Conservation (phyloP, 2,888 invertebrate species). For the Parascotia fuliginaria region DNA sequence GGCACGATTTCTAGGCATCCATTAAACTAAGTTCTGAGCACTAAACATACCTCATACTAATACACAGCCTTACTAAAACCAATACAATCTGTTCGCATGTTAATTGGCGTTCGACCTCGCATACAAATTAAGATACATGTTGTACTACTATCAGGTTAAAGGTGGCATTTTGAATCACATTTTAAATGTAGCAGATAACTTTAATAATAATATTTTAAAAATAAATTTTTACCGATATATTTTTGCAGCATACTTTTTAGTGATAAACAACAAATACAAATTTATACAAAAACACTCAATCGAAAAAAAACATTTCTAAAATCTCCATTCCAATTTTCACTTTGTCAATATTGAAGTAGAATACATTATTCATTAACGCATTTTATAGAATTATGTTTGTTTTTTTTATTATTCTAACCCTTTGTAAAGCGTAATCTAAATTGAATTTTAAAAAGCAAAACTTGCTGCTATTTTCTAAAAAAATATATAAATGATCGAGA, state of each 20-base stretch:
- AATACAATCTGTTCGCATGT: constrained; percentile 12
- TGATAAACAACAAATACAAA: not conserved
- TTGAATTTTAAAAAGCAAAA: constrained; percentile 13
- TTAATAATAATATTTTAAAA: no score
- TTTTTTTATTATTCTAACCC: constrained; percentile 7
- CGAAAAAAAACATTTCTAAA: not conserved
- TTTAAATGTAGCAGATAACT: no score
- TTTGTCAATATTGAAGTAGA: not conserved
- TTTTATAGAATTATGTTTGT: constrained; percentile 5
- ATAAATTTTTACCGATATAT: no score
- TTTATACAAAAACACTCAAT: not conserved
- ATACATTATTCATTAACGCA: not conserved
- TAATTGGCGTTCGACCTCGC: constrained; percentile 13
- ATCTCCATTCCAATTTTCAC: constrained; percentile 2
- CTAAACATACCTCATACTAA: not conserved
- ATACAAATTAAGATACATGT: constrained; percentile 28
- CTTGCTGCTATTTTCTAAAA: no score
- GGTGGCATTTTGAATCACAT: no score
- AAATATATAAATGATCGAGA: no score
- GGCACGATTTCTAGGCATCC: not conserved
- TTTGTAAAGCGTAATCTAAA: constrained; percentile 10
- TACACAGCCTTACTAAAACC: constrained; percentile 2
- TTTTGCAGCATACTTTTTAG: no score
- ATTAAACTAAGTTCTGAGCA: not conserved
- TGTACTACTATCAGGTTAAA: no score